These are phyloP conservation scores for Megalopta genalis DNA, from an alignment of 1,140 invertebrate genomes.

Conservation along the genomic window DNA sequence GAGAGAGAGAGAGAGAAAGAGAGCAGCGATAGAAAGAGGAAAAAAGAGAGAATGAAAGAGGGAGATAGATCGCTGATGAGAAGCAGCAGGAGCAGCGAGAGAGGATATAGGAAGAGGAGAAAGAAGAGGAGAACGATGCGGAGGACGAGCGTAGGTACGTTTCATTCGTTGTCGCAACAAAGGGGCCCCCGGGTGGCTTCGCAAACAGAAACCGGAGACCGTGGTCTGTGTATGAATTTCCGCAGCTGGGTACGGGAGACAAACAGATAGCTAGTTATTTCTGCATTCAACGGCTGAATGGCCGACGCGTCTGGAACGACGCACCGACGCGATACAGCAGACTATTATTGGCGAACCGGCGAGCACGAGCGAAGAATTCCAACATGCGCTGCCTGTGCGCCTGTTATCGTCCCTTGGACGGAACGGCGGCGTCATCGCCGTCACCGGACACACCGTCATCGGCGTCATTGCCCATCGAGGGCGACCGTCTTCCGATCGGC, in stretches of 20 bases:
- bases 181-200: slow-evolving; percentile 64
- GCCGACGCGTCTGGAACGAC: slow-evolving; percentile 66
- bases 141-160: slow-evolving; percentile 62
- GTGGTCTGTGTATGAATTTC: slow-evolving; percentile 68
- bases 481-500: neutral
- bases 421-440: slow-evolving; percentile 35
- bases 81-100: slow-evolving; percentile 21
- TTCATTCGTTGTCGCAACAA: slow-evolving; percentile 66
- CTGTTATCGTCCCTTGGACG: slow-evolving; percentile 28
- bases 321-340: slow-evolving; percentile 62
- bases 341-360: slow-evolving; percentile 62
- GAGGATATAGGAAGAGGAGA: slow-evolving; percentile 37
- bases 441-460: slow-evolving; percentile 18
- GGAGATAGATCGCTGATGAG: slow-evolving; percentile 40
- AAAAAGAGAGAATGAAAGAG: slow-evolving; percentile 14
- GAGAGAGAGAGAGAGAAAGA: slow-evolving; percentile 12
- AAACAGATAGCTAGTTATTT: slow-evolving; percentile 69
- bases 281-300: slow-evolving; percentile 66
- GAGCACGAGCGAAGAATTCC: slow-evolving; percentile 61
- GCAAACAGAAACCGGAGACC: slow-evolving; percentile 67
- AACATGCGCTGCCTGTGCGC: slow-evolving; percentile 21
- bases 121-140: slow-evolving; percentile 28
- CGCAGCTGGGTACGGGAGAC: slow-evolving; percentile 66
- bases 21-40: neutral
- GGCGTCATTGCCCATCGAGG: neutral